These are phyloP conservation scores for Montipora sp. DNA, from an alignment of 64 coral and sea anemone genomes.

Conservation along the genomic window DNA sequence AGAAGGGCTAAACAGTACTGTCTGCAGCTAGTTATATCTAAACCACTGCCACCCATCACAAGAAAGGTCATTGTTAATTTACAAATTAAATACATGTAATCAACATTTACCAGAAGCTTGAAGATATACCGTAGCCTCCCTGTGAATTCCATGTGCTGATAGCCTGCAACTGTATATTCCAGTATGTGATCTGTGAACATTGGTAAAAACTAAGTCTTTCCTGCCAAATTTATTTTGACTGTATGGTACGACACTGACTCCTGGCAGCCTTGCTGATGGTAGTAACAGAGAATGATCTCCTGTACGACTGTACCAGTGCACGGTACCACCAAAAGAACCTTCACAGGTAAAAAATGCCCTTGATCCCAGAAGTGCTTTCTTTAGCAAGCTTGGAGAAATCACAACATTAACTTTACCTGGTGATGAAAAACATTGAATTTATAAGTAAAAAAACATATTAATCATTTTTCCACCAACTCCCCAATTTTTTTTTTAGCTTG, in stretches of 20 bases:
- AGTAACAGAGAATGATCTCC: neutral
- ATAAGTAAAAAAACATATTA: no score
- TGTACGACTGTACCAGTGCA: neutral
- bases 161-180: neutral
- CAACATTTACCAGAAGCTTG: neutral
- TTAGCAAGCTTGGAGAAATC: neutral
- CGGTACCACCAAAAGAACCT: neutral
- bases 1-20: no score
- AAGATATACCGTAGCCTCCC: neutral
- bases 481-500: no score
- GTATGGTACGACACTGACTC: neutral
- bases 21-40: no score
- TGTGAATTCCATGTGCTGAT: no score
- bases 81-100: neutral
- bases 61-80: neutral
- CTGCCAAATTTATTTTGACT: no score
- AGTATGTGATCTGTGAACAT: neutral
- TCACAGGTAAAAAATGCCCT: neutral
- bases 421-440: neutral
- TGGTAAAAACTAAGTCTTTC: neutral
- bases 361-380: neutral
- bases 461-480: no score
- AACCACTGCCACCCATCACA: no score
- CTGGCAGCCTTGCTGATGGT: neutral
- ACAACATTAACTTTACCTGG: neutral